Percentiles rank a stretch among this genome's conserved stretches.
Conservation (phyloP, 2,888 invertebrate genomes). For the Leptopterna dolabrata region DNA sequence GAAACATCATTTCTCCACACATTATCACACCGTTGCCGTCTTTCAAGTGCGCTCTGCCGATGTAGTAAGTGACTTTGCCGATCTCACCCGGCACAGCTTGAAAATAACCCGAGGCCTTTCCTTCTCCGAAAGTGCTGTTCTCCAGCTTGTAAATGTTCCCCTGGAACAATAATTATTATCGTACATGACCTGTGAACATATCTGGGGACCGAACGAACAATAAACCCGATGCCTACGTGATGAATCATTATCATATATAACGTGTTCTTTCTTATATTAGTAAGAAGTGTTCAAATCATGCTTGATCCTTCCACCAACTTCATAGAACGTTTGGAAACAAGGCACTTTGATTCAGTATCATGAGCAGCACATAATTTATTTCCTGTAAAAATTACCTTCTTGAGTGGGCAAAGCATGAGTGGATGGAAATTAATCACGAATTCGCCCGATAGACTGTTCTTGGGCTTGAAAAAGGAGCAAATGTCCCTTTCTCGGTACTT, state of each 20-base stretch:
- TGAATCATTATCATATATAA: no score
- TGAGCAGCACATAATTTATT: no score
- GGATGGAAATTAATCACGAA: neutral
- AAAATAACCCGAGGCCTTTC: neutral
- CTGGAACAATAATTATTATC: neutral
- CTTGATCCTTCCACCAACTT: no score
- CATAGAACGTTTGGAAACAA: no score
- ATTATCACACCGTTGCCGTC: neutral
- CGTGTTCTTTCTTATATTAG: no score
- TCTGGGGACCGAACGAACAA: no score
- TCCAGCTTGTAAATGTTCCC: neutral
- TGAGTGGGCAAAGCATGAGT: neutral
- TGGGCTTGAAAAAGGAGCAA: neutral
- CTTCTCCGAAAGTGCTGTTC: slow-evolving; percentile 22
- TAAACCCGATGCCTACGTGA: no score
- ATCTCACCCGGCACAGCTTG: slow-evolving; percentile 26
- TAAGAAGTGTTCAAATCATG: no score
- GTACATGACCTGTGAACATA: no score
- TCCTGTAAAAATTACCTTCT: neutral
- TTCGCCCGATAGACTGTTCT: neutral
- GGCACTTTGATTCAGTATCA: no score
- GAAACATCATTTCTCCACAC: slow-evolving; percentile 30
- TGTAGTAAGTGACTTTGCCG: slow-evolving; percentile 30
- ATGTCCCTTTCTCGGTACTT: slow-evolving; percentile 14
- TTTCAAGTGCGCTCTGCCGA: neutral